A percentile compares a stretch with the other conserved stretches of the same genome.
phyloP scores from a whole-genome alignment of 2,113 vertebrate species.

The Pelecanus crispus region DNA sequence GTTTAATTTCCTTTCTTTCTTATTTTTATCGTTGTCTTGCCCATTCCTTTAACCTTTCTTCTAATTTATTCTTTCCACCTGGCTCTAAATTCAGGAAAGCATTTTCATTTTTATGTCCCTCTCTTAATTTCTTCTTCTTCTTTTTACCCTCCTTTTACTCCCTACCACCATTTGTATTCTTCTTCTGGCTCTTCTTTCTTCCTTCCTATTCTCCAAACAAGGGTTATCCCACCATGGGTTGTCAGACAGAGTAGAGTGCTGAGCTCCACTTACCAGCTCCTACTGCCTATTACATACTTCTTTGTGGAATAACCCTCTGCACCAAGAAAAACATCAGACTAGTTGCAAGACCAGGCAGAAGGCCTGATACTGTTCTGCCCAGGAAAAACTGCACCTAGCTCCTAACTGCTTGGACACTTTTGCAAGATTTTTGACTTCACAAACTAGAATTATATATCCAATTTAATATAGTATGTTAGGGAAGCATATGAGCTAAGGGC shows the following conservation, averaged over 20 bases:
- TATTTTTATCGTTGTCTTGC: not conserved
- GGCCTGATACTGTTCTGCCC: not conserved
- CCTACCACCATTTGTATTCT: not conserved
- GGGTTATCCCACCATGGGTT: not conserved
- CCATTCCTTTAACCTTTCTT: not conserved
- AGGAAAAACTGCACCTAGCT: not conserved
- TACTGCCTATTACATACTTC: not conserved
- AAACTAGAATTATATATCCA: not conserved
- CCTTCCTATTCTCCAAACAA: not conserved
- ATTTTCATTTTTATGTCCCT: not conserved
- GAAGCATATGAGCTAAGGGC: not conserved
- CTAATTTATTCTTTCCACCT: not conserved
- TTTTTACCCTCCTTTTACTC: not conserved
- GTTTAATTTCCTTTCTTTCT: not conserved
- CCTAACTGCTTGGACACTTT: not conserved
- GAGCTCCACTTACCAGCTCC: not conserved
- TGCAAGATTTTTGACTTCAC: not conserved
- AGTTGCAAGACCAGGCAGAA: not conserved
- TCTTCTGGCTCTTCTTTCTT: not conserved
- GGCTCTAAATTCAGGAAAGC: not conserved
- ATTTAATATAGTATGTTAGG: not conserved
- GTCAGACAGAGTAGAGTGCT: not conserved
- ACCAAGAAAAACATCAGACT: not conserved
- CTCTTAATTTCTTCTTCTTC: not conserved
- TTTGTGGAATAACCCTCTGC: not conserved